Base-by-base conservation (phyloP, 2,888 invertebrate species). In the Nemotelus nigrinus region DNA sequence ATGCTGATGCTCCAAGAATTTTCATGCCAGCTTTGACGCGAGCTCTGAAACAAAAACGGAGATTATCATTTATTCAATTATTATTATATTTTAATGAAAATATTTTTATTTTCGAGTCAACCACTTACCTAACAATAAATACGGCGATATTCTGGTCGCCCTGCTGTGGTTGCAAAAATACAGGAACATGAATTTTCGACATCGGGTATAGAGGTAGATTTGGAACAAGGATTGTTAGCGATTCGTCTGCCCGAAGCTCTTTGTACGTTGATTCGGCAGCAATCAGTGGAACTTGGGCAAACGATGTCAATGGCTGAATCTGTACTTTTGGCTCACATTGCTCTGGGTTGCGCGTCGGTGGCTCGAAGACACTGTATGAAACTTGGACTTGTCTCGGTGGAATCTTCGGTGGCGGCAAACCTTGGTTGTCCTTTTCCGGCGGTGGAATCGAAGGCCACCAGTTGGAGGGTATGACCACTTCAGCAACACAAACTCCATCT, bases 401-500 rank as follows among this genome's bases (percentile, higher is more conserved):
- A 68, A 92, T 90, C 85, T 91, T 90, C 82, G 85, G 87, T 80
- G 83, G 89, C 81, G 83, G 86, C 81, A 89, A 89, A 68, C 88
- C 89, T 79, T 88, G 88, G 7, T 91, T 90, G 81, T 91, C 90
- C 55, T 90, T 91, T 78, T 90, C 90, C 0, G 91, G 91, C 1
- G 91, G 89, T 3, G 92, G 91, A 77, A 92, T 85, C 0, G 94
- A 92, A 41, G 93, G 92, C 97, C 97, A 98, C 97, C 97, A 98
- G 76, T 92, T 92, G 7, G 95, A 93, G 0, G 97, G 98, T 55
- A 98, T 91, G 1, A 95, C 93, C 78, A 96, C 89, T 85, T 95
- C 94, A 0, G 96, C 96, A 76, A 98, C 90, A 85, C 97, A 98
- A 0, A 96, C 97, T 0, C 96, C 96, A 85, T 97, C 96, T 84